Conservation (phyloP, 2,797 vertebrate genomes). For the Vireo griseus region DNA sequence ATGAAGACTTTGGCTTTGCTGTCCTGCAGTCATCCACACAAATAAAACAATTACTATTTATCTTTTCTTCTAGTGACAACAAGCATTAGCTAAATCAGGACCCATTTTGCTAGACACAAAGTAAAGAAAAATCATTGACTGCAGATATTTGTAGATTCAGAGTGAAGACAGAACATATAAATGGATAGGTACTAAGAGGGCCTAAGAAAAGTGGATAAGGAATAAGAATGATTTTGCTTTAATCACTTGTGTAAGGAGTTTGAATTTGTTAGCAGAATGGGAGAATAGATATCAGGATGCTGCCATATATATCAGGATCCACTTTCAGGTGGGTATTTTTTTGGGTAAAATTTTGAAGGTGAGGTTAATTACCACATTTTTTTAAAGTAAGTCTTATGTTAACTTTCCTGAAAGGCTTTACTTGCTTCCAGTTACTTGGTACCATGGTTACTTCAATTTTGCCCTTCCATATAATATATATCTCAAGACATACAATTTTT, state of each 20-base stretch:
- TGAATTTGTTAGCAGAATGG: background rate
- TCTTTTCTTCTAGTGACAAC: background rate
- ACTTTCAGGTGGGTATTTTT: background rate
- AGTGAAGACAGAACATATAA: background rate
- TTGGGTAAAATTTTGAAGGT: background rate
- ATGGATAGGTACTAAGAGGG: fast-evolving
- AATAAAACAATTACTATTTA: background rate
- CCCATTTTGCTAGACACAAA: background rate
- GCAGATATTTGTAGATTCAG: background rate
- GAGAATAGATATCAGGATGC: background rate
- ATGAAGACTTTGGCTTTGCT: background rate
- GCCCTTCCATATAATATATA: background rate
- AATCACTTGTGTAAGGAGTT: background rate
- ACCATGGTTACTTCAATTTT: background rate
- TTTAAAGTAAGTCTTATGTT: background rate
- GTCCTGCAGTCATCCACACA: background rate
- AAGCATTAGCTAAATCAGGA: background rate
- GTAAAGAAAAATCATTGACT: background rate
- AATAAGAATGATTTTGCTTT: background rate
- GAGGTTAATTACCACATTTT: background rate
- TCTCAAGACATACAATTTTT: background rate
- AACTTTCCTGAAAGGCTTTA: background rate
- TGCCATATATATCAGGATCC: too few relatives aligned
- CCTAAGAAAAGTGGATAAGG: background rate
- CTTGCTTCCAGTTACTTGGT: background rate